phyloP scores from a whole-genome alignment of 2,888 invertebrate species.

The Crepidodera aurea region DNA sequence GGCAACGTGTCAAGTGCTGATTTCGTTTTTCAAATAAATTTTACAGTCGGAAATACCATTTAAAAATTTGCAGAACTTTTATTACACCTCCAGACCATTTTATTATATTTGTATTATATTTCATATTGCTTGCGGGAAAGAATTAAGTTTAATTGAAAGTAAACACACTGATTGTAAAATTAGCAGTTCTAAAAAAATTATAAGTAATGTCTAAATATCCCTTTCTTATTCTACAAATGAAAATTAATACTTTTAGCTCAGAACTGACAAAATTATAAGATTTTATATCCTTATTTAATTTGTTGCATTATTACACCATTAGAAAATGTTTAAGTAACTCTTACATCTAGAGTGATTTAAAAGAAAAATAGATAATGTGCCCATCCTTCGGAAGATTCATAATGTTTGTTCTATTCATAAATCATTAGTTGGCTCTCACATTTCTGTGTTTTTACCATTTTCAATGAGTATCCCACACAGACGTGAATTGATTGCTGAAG shows the following conservation, averaged over 20 bases:
- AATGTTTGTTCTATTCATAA: constrained; percentile 17
- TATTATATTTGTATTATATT: too few species aligned
- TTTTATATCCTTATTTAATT: too few species aligned
- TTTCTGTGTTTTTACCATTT: constrained; percentile 27
- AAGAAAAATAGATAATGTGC: constrained; percentile 17
- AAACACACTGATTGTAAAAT: too few species aligned
- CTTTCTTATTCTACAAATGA: too few species aligned
- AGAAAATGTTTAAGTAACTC: background rate
- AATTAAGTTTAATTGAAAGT: too few species aligned
- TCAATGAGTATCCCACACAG: constrained; percentile 32
- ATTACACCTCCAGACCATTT: background rate
- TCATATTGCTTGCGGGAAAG: too few species aligned
- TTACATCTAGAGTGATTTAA: background rate
- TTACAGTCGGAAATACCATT: constrained; percentile 13
- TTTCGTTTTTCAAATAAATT: constrained; percentile 1
- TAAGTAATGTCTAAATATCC: too few species aligned
- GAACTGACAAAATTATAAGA: too few species aligned
- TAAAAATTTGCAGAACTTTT: background rate
- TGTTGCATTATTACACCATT: too few species aligned
- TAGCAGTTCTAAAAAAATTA: too few species aligned
- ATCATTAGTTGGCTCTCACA: constrained; percentile 32
- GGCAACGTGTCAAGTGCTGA: constrained; percentile 10
- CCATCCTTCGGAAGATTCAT: constrained; percentile 20
- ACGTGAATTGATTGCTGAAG: constrained; percentile 30
- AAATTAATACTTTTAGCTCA: too few species aligned